Percentiles rank a stretch among this genome's conserved stretches.
These are phyloP conservation scores for Ceratosolen solmsi DNA, from an alignment of 1,140 invertebrate species.

Conservation along the genomic window DNA sequence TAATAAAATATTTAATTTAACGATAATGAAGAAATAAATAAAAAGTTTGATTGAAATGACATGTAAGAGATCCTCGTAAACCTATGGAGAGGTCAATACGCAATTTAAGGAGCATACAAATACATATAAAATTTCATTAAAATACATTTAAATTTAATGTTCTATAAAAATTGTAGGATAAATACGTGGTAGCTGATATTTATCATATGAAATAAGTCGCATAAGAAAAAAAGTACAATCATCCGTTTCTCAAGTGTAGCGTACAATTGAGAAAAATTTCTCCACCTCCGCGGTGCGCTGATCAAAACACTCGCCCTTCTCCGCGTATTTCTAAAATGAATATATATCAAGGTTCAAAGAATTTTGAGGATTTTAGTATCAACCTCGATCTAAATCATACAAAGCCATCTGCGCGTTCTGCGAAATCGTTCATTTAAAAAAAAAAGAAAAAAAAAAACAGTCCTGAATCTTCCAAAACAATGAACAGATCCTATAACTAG, in stretches of 20 bases:
- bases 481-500: conserved; percentile 42
- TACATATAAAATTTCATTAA: neutral
- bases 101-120: too few species aligned
- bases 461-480: conserved; percentile 39
- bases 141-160: neutral
- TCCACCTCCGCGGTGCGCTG: too few species aligned
- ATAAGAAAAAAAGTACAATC: too few species aligned
- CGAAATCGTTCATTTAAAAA: neutral
- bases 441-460: neutral
- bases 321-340: neutral
- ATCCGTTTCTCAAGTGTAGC: too few species aligned
- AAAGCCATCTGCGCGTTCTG: neutral
- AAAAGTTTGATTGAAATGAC: too few species aligned
- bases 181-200: too few species aligned
- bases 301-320: neutral
- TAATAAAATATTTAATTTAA: too few species aligned
- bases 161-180: neutral
- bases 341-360: neutral
- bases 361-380: neutral
- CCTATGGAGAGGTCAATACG: too few species aligned
- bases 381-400: conserved; percentile 2
- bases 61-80: too few species aligned
- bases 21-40: too few species aligned
- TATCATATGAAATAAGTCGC: too few species aligned
- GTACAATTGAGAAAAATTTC: too few species aligned